These are phyloP conservation scores for Myanophis thanlyinensis DNA, from an alignment of 2,113 vertebrate genomes.

Conservation along the genomic window DNA sequence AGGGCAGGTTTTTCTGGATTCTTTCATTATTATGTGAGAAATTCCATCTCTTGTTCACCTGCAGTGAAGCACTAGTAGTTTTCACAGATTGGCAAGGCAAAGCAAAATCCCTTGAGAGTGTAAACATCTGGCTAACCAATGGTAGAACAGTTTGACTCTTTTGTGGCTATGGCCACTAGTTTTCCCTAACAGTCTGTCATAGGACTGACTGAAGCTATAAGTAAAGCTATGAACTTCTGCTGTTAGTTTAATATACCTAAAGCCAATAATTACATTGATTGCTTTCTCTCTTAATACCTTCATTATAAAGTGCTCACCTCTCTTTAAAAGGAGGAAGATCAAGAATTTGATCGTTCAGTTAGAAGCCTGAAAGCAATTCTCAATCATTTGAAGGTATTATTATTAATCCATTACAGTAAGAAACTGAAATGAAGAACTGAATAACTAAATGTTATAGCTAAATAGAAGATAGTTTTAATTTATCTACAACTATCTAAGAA, in stretches of 20 bases:
- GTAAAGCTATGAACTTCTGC: background rate
- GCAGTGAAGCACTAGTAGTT: background rate
- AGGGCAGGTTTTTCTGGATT: background rate
- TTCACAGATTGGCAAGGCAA: background rate
- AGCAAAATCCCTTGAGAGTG: background rate
- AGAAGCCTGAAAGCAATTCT: background rate
- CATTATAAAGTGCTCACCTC: background rate
- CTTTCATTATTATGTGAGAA: background rate
- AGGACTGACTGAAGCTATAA: background rate
- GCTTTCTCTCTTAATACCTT: background rate
- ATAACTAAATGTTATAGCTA: background rate
- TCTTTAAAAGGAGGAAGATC: background rate
- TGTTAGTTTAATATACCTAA: background rate
- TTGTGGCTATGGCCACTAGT: background rate
- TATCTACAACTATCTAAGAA: background rate
- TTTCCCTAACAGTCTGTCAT: background rate
- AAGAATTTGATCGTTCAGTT: background rate
- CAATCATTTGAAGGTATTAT: background rate
- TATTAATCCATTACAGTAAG: background rate
- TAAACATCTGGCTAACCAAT: background rate
- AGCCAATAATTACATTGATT: background rate
- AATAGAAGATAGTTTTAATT: background rate
- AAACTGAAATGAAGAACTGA: background rate
- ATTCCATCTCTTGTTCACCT: background rate
- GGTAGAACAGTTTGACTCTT: background rate